Evolutionary conservation across 2,888 invertebrate species (phyloP).

Genomic region (Rhimphoctona megacephalus): DNA sequence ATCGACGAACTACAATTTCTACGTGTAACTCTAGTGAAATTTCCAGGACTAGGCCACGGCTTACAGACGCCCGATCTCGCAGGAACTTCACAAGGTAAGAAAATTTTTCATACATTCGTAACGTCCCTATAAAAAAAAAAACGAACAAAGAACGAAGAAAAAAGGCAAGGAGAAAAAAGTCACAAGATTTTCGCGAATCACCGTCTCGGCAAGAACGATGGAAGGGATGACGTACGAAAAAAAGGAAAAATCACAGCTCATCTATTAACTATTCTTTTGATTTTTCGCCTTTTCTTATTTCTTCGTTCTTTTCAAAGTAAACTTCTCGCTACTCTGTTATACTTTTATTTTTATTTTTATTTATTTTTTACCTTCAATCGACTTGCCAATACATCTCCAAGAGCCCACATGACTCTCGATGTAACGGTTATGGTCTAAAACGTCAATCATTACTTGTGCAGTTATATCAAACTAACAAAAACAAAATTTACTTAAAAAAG

Average conservation of each 20-base stretch:
- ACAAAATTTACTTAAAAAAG: conserved; percentile 69
- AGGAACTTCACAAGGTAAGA: conserved; percentile 93
- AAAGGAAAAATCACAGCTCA: background rate
- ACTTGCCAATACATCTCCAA: conserved; percentile 81
- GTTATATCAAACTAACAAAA: conserved; percentile 84
- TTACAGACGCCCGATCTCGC: conserved; percentile 89
- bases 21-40: conserved; percentile 84
- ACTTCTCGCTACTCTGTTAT: conserved; percentile 81
- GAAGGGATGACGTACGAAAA: background rate
- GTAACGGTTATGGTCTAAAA: conserved; percentile 75
- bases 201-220: background rate
- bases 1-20: conserved; percentile 75
- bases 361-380: conserved; percentile 75
- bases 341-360: conserved; percentile 70
- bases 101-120: conserved; percentile 64
- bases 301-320: conserved; percentile 49
- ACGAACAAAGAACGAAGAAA: conserved; percentile 28
- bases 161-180: conserved; percentile 8
- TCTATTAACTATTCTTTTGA: conserved; percentile 38
- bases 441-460: conserved; percentile 83
- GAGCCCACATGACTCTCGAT: conserved; percentile 76
- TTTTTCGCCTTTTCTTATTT: conserved; percentile 66
- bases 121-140: conserved; percentile 35
- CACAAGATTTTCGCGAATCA: conserved; percentile 1
- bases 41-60: conserved; percentile 84